These are phyloP conservation scores for Periplaneta americana DNA, from an alignment of 1,140 invertebrate species.

Conservation along the genomic window DNA sequence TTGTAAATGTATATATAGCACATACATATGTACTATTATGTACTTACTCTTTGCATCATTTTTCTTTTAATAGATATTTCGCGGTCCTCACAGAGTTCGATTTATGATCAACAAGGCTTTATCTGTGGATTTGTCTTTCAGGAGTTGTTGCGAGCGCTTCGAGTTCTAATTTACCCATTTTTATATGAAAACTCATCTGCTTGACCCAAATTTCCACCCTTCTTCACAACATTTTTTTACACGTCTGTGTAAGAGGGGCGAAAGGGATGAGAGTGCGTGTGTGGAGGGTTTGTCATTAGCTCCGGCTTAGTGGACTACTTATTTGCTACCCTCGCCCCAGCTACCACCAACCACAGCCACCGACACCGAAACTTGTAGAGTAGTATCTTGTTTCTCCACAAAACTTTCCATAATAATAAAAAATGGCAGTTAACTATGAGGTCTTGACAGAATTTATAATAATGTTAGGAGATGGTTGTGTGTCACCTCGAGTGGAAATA, in stretches of 20 bases:
- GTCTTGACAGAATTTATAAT: not conserved
- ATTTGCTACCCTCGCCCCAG: not conserved
- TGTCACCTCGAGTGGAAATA: slow-evolving; percentile 9
- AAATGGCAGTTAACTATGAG: not conserved
- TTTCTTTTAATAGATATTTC: too few relatives aligned
- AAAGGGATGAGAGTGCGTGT: too few relatives aligned
- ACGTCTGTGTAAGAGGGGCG: not conserved
- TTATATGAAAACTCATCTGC: not conserved
- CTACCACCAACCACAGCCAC: not conserved
- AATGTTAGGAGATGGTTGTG: not conserved
- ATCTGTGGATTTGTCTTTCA: too few relatives aligned
- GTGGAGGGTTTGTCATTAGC: not conserved
- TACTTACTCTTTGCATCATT: too few relatives aligned
- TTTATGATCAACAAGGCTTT: too few relatives aligned
- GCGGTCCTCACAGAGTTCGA: too few relatives aligned
- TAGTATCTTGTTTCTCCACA: not conserved
- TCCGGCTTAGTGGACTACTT: not conserved
- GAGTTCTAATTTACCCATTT: not conserved
- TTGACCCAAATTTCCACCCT: not conserved
- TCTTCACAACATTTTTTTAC: not conserved
- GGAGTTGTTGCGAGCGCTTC: too few relatives aligned
- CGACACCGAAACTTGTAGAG: not conserved
- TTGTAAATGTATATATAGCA: too few relatives aligned
- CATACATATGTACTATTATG: too few relatives aligned
- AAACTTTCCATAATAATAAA: not conserved